Conservation (phyloP, 2,888 invertebrate species). For the Anaspis maculata region DNA sequence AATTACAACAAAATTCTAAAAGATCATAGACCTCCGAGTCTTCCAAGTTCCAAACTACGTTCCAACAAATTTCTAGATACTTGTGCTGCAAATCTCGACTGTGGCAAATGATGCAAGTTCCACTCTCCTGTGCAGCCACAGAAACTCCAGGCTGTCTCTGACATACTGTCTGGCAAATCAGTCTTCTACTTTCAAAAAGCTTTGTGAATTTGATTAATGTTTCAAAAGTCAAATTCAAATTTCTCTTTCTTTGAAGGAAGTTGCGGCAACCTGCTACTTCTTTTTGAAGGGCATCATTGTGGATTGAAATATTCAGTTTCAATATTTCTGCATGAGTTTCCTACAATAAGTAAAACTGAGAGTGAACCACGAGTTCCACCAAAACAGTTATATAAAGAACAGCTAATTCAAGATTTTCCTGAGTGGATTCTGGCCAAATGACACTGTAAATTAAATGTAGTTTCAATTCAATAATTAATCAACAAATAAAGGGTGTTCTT, state of each 20-base stretch:
- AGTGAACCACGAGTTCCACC: too few species aligned
- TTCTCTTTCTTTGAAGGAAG: slow-evolving; percentile 17
- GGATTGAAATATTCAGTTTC: slow-evolving; percentile 15
- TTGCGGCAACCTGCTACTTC: slow-evolving; percentile 15
- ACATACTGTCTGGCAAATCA: slow-evolving; percentile 15
- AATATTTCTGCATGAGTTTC: slow-evolving; percentile 16
- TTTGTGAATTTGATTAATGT: slow-evolving; percentile 16
- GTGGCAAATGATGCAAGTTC: slow-evolving; percentile 12
- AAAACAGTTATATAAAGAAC: too few species aligned
- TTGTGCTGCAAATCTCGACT: slow-evolving; percentile 8
- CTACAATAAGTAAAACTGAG: slow-evolving; percentile 5
- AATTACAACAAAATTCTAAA: slow-evolving; percentile 18
- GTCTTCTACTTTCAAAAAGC: slow-evolving; percentile 15
- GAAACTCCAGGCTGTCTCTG: slow-evolving; percentile 12
- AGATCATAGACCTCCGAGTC: slow-evolving; percentile 15
- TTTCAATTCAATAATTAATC: too few species aligned
- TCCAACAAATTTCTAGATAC: slow-evolving; percentile 15
- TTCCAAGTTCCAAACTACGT: slow-evolving; percentile 16
- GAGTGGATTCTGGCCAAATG: too few species aligned
- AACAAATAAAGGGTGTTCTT: too few species aligned
- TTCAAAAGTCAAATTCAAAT: slow-evolving; percentile 15
- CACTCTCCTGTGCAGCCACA: slow-evolving; percentile 7
- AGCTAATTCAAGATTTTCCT: too few species aligned
- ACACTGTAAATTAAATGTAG: too few species aligned
- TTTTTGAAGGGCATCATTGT: slow-evolving; percentile 10